phyloP scores from a whole-genome alignment of 2,113 vertebrate genomes.

The Podarcis raffonei region DNA sequence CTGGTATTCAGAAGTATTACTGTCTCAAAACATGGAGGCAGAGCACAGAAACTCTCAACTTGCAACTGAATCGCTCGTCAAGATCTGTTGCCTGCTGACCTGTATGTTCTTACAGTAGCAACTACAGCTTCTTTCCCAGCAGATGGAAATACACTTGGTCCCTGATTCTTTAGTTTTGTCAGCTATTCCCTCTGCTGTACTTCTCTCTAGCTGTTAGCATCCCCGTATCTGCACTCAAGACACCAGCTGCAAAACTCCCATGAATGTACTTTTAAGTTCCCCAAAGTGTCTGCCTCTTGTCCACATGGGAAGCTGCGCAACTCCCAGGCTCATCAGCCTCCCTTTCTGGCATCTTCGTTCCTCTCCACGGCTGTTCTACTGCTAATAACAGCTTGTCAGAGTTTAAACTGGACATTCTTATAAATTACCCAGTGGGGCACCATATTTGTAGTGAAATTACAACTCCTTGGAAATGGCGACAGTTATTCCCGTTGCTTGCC shows the following conservation, averaged over 20 bases:
- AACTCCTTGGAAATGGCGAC: no score
- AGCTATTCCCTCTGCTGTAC: not conserved
- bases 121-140: not conserved
- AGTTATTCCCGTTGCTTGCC: not conserved
- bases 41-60: not conserved
- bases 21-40: no score
- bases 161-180: not conserved
- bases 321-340: not conserved
- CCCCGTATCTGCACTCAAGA: no score
- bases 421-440: not conserved
- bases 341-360: not conserved
- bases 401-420: not conserved
- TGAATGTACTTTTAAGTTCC: not conserved
- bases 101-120: not conserved
- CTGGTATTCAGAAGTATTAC: no score
- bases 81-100: not conserved
- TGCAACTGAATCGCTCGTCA: fast-evolving
- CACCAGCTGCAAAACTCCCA: not conserved
- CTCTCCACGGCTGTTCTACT: not conserved
- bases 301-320: not conserved
- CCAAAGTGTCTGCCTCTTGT: not conserved
- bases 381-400: not conserved
- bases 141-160: not conserved
- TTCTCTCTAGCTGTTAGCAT: not conserved
- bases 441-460: not conserved